Evolutionary conservation across 2,113 vertebrate genomes (phyloP), one percentile per base, ranked within the genome.

Genomic region (Zosterops japonicus): DNA sequence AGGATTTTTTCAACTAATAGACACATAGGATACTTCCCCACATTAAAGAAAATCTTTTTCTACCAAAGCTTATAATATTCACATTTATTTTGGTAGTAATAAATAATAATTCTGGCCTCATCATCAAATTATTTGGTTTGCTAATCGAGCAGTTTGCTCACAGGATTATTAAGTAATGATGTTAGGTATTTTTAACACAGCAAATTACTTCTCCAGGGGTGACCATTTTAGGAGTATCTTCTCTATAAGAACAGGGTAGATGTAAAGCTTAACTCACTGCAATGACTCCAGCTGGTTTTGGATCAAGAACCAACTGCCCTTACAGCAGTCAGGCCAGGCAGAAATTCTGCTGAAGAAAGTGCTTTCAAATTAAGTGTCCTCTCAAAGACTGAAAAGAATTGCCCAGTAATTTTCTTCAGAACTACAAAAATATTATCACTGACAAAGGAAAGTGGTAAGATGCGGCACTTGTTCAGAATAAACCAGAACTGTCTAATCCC

Each of bases 141-240:
- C 42, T 86, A 33, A 90, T 81, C 12, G 15, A 92, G 27, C 1
- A 3, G 46, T 72, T 83, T 86, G 12, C 35, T 88, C 35, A 94
- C 13, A 63, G 52, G 19, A 76, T 80, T 87, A 65, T 41, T 72
- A 87, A 89, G 29, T 22, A 83, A 72, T 42, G 50, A 13, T n/a
- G 42, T 9, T 42, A 4, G 5, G 8, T 7, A 91, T 83, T 89
- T 67, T 87, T 68, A 35, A 46, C 41, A 53, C 23, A 84, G 21
- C 11, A 81, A 91, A 87, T 70, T 64, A 14, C 6, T 91, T 91
- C 56, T 87, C 18, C 47, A 36, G 41, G 25, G 4, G 35, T 76
- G n/a, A 94, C 82, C 56, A 78, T 92, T 94, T 93, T 90, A 91
- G 87, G 69, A 83, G 33, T 72, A 55, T 57, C 12, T 63, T 81